A percentile compares a stretch with the other conserved stretches of the same genome.
Evolutionary conservation across 2,888 invertebrate species (phyloP).

Genomic region (Diarsia brunnea): DNA sequence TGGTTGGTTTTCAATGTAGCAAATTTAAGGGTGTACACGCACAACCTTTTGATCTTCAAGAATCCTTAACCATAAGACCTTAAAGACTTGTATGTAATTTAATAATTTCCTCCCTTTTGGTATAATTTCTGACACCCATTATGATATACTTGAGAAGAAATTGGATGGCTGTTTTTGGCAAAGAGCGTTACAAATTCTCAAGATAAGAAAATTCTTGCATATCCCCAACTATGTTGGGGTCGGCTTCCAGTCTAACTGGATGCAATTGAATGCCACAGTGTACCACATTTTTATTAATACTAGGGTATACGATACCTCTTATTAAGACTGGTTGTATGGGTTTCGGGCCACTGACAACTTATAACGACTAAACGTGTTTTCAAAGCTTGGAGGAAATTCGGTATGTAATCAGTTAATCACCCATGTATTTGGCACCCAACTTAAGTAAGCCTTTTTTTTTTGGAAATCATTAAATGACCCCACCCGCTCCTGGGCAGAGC

Average conservation of each 20-base stretch:
- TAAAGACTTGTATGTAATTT: slow-evolving; percentile 48
- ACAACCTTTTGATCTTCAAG: slow-evolving; percentile 39
- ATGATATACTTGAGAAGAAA: slow-evolving; percentile 19
- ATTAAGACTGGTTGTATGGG: too few species aligned
- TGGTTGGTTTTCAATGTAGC: slow-evolving; percentile 3
- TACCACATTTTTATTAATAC: too few species aligned
- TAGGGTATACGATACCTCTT: too few species aligned
- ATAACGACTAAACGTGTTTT: too few species aligned
- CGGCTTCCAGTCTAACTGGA: background rate
- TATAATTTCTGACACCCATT: slow-evolving; percentile 37
- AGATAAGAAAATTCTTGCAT: slow-evolving; percentile 1
- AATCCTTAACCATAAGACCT: slow-evolving; percentile 10
- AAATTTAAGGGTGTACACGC: background rate
- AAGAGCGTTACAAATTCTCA: background rate
- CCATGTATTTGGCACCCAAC: too few species aligned
- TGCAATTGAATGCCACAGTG: too few species aligned
- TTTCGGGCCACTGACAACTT: too few species aligned
- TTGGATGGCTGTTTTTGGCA: slow-evolving; percentile 3
- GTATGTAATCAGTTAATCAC: too few species aligned
- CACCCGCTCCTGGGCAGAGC: too few species aligned
- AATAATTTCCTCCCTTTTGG: slow-evolving; percentile 34
- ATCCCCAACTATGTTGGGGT: background rate
- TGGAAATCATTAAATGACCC: too few species aligned
- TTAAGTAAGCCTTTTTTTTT: too few species aligned
- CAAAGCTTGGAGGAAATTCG: too few species aligned